A percentile compares a stretch with the other conserved stretches of the same genome.
phyloP scores from a whole-genome alignment of 2,113 vertebrate species.

The Gorilla gorilla region DNA sequence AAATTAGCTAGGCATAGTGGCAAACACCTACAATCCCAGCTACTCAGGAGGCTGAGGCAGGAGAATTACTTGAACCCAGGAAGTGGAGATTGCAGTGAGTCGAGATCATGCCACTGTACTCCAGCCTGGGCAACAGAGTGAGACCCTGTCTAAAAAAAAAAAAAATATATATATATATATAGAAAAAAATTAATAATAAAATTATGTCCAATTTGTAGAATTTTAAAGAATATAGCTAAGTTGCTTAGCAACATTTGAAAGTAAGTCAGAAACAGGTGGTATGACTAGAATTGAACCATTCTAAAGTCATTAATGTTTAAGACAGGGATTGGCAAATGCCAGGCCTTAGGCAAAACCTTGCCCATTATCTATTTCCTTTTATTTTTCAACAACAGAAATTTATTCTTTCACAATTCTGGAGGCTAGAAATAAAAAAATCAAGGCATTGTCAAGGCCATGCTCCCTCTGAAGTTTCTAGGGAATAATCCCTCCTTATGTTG shows the following conservation, averaged over 20 bases:
- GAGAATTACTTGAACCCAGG: no score
- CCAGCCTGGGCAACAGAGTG: no score
- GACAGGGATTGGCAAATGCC: neutral
- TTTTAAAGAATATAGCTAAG: neutral
- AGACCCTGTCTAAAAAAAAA: no score
- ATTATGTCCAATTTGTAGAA: neutral
- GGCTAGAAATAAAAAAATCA: neutral
- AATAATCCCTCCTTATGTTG: neutral
- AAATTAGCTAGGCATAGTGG: no score
- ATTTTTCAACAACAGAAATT: neutral
- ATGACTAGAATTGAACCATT: neutral
- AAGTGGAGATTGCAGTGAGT: no score
- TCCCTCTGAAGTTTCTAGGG: neutral
- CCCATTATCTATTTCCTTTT: neutral
- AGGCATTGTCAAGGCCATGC: neutral
- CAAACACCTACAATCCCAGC: no score
- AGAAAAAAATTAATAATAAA: neutral
- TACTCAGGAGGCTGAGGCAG: no score
- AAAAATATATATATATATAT: no score
- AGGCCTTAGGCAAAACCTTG: neutral
- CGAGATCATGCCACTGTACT: no score
- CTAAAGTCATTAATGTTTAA: neutral
- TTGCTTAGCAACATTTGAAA: neutral
- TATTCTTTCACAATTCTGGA: neutral
- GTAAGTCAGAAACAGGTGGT: neutral